phyloP scores from a whole-genome alignment of 2,113 vertebrate genomes.

The Muntiacus reevesi region DNA sequence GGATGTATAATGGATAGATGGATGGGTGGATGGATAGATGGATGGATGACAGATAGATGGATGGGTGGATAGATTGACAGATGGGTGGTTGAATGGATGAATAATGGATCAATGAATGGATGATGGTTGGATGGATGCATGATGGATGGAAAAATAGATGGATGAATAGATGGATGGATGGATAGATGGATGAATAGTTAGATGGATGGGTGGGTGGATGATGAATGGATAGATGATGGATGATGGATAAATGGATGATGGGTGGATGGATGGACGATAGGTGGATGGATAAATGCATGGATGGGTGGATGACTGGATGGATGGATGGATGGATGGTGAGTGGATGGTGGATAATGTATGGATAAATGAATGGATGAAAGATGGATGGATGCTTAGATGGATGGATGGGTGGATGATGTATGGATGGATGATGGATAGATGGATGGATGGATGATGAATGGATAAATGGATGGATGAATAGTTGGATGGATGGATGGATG shows the following conservation, averaged over 20 bases:
- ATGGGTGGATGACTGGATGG: not conserved
- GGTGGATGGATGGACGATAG: no score
- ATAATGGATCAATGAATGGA: not conserved
- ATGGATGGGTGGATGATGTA: no score
- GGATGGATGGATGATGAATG: not conserved
- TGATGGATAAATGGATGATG: no score
- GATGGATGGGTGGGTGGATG: no score
- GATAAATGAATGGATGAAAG: no score
- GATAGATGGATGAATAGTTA: no score
- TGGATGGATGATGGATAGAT: no score
- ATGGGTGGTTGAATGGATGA: not conserved
- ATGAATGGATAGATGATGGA: no score
- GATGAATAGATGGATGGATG: not conserved
- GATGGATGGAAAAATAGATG: not conserved
- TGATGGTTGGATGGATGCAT: not conserved
- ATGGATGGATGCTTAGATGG: no score
- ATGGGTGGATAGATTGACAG: not conserved
- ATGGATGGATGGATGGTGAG: no score
- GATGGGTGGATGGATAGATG: fast-evolving
- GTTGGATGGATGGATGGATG: not conserved
- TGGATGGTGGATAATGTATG: no score
- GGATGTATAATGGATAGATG: not conserved
- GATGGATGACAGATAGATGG: not conserved
- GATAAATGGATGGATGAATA: no score
- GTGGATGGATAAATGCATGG: fast-evolving